phyloP scores from a whole-genome alignment of 2,797 vertebrate species.

The Lepus oiostolus region DNA sequence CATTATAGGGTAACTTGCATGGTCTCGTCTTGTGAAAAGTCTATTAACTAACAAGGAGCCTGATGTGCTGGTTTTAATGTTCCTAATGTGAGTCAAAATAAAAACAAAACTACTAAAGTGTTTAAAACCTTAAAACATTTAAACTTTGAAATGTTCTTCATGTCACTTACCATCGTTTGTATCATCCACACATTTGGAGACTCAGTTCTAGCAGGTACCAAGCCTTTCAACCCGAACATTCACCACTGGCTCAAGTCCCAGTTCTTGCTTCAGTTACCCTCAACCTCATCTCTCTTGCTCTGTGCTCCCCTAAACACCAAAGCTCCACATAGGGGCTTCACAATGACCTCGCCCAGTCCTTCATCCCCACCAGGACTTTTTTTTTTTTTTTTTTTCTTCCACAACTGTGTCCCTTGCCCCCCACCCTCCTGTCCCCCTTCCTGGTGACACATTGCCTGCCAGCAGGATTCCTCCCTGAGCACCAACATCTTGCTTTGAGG shows the following conservation, averaged over 20 bases:
- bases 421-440: not conserved
- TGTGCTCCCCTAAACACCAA: not conserved
- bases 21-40: not conserved
- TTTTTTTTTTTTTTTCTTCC: too few relatives aligned
- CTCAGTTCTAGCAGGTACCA: not conserved
- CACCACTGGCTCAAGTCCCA: not conserved
- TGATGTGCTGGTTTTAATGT: constrained; percentile 18
- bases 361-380: not conserved
- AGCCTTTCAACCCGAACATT: not conserved
- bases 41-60: constrained; percentile 1
- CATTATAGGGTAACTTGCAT: not conserved
- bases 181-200: not conserved
- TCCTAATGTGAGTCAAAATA: constrained; percentile 44
- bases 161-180: not conserved
- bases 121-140: not conserved
- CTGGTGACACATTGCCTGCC: not conserved
- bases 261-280: not conserved
- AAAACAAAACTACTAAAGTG: constrained; percentile 4
- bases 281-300: not conserved
- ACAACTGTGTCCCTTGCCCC: not conserved
- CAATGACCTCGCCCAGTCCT: not conserved
- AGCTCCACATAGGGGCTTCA: not conserved
- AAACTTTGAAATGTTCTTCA: not conserved
- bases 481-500: not conserved
- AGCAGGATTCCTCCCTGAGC: not conserved